Evolutionary conservation across 1,140 invertebrate species (phyloP).

Genomic region (Oreohelix idahoensis): DNA sequence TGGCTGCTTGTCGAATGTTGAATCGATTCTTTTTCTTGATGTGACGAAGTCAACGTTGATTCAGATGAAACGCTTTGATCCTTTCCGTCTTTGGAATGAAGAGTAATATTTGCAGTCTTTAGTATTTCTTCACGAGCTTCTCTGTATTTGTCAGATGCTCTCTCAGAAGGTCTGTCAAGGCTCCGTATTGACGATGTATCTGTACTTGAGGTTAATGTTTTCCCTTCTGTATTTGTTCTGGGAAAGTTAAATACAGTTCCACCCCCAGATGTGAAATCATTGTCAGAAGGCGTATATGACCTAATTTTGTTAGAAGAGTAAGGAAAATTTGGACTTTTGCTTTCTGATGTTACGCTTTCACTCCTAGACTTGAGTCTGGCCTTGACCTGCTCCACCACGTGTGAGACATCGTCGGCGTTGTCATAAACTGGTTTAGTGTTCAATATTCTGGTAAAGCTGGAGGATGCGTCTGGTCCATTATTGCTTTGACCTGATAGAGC

Average conservation of each 20-base stretch:
- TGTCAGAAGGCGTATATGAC: not conserved
- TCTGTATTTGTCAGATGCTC: slow-evolving; percentile 5
- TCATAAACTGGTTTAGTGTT: not conserved
- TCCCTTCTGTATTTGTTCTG: not conserved
- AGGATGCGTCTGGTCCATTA: not conserved
- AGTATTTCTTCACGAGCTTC: slow-evolving; percentile 1
- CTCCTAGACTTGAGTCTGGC: not conserved
- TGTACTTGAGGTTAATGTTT: not conserved
- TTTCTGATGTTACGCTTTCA: not conserved
- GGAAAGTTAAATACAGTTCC: not conserved
- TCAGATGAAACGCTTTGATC: not conserved
- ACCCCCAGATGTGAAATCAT: not conserved
- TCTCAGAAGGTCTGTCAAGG: not conserved
- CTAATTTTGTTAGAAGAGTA: not conserved
- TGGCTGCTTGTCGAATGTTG: not conserved
- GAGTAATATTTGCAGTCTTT: not conserved
- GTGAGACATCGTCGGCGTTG: not conserved
- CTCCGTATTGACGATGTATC: not conserved
- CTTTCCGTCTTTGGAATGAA: not conserved
- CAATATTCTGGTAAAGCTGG: not conserved
- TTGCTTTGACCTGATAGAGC: not conserved
- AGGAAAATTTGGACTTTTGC: not conserved
- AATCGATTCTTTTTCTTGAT: not conserved
- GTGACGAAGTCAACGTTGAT: not conserved
- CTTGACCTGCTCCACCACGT: not conserved